Conservation (phyloP, 53 echinoderm and acorn worm species). For the Mesocentrotus franciscanus region DNA sequence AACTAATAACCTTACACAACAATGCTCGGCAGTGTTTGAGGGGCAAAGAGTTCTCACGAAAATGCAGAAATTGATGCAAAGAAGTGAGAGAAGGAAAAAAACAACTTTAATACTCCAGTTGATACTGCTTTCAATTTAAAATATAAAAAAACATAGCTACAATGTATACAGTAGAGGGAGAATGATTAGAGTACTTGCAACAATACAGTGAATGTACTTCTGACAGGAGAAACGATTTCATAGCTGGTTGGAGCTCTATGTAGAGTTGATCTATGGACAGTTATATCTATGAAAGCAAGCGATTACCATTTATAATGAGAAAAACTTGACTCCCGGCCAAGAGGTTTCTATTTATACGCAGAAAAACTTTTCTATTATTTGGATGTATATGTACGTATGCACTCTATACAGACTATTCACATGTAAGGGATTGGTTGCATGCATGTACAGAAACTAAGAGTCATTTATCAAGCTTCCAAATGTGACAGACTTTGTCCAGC, state of each 20-base stretch:
- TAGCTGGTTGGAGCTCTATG: neutral
- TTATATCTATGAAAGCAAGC: slow-evolving; percentile 31
- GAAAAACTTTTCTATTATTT: neutral
- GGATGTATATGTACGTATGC: too few species aligned
- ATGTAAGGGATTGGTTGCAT: neutral
- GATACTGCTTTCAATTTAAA: neutral
- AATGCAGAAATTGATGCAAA: neutral
- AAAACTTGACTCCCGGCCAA: slow-evolving; percentile 11
- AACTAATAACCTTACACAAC: slow-evolving; percentile 24
- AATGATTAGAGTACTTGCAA: neutral
- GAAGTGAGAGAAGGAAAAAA: neutral
- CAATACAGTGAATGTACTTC: neutral
- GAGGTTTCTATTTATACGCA: neutral
- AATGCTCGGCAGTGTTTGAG: neutral
- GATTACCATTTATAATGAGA: slow-evolving; percentile 14
- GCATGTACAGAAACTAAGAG: neutral
- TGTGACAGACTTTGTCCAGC: neutral
- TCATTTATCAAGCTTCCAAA: neutral
- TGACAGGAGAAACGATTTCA: neutral
- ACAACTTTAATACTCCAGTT: neutral
- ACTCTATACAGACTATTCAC: neutral
- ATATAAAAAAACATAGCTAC: neutral
- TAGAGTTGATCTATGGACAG: neutral
- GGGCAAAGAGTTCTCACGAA: slow-evolving; percentile 33
- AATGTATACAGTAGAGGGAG: neutral